Evolutionary conservation across 1,140 invertebrate species (phyloP).

Genomic region (Alviniconcha marisindica): DNA sequence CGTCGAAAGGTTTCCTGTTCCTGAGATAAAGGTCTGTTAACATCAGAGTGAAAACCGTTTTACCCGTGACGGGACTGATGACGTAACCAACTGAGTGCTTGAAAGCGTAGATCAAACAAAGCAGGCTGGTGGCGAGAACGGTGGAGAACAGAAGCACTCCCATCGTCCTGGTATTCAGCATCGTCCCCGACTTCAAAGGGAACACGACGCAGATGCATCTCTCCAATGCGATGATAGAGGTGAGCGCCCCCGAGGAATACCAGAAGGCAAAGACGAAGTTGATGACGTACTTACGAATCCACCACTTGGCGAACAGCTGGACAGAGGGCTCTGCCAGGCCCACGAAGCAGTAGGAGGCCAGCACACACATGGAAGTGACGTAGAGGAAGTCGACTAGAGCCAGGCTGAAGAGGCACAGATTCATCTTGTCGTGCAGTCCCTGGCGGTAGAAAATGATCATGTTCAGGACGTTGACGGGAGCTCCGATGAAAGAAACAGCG

Average conservation of each 20-base stretch:
- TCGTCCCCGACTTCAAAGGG: neutral
- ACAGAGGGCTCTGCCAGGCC: too few species aligned
- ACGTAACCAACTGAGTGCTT: neutral
- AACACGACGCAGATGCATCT: neutral
- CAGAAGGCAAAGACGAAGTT: neutral
- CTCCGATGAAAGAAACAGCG: neutral
- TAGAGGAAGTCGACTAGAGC: neutral
- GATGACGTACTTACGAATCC: neutral
- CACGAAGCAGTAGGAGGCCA: neutral
- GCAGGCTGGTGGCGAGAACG: neutral
- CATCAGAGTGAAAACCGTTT: neutral
- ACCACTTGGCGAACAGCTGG: neutral
- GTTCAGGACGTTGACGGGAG: neutral
- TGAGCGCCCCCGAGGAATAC: neutral
- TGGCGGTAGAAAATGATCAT: constrained; percentile 29
- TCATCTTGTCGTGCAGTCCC: neutral
- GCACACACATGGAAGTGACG: neutral
- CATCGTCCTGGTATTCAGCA: neutral
- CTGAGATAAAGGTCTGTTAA: neutral
- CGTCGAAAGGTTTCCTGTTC: neutral
- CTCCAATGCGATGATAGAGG: neutral
- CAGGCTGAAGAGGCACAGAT: neutral
- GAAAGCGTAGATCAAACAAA: neutral
- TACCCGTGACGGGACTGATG: too few species aligned
- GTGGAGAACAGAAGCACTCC: neutral